phyloP scores from a whole-genome alignment of 2,113 vertebrate species.

The Crotophaga sulcirostris region DNA sequence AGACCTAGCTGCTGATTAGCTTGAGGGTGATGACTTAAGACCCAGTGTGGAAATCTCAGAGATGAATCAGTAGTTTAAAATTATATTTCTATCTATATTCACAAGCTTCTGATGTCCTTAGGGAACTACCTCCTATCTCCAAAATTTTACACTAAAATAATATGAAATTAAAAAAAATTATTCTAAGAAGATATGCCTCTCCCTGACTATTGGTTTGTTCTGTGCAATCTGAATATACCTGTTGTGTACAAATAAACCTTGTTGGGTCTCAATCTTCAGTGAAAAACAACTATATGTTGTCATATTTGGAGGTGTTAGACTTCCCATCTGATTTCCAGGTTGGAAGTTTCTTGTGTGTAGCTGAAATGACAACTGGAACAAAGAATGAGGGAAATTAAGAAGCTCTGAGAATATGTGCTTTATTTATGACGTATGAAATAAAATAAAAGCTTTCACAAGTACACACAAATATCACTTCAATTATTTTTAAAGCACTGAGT shows the following conservation, averaged over 20 bases:
- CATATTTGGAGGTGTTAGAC: not conserved
- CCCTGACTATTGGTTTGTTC: not conserved
- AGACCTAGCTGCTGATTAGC: not conserved
- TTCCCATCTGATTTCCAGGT: not conserved
- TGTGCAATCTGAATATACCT: not conserved
- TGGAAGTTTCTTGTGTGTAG: not conserved
- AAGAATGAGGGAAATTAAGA: not conserved
- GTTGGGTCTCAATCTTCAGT: not conserved
- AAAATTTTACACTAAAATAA: not conserved
- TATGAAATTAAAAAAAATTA: not conserved
- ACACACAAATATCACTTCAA: not conserved
- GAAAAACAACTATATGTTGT: not conserved
- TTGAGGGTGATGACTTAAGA: not conserved
- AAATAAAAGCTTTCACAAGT: not conserved
- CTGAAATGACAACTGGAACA: not conserved
- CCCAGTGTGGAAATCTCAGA: not conserved
- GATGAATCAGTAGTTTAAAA: not conserved
- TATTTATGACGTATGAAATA: not conserved
- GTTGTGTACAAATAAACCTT: not conserved
- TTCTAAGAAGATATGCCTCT: not conserved
- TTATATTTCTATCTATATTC: not conserved
- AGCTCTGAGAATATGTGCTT: not conserved
- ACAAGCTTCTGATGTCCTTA: not conserved
- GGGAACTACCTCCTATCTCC: not conserved
- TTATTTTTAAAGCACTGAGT: conserved; percentile 32